Evolutionary conservation across 2,888 invertebrate species (phyloP).

Genomic region (Orthosia cruda): DNA sequence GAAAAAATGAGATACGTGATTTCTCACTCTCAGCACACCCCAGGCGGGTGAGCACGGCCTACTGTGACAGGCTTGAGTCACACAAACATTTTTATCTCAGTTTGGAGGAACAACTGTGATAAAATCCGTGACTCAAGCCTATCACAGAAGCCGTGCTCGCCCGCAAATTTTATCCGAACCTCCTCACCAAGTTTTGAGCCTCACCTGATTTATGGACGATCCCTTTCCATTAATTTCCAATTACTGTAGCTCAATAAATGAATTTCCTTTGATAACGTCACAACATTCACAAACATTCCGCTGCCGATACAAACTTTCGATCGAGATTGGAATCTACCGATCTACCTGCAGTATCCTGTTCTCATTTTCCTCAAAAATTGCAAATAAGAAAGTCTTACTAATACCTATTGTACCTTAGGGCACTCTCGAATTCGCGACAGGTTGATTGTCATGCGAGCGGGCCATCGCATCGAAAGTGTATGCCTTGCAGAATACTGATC

Average conservation of each 20-base stretch:
- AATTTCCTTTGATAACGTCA: neutral
- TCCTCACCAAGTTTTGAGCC: no score
- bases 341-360: conserved; percentile 15
- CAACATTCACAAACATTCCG: neutral
- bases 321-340: neutral
- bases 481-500: conserved; percentile 77
- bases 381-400: conserved; percentile 35
- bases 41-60: no score
- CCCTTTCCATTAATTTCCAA: neutral
- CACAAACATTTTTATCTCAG: no score
- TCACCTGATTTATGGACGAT: no score
- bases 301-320: neutral
- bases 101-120: no score
- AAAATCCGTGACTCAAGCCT: no score
- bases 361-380: conserved; percentile 37
- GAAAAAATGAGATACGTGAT: no score
- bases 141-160: no score
- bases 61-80: no score
- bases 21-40: no score
- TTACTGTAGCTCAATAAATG: neutral
- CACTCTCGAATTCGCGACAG: conserved; percentile 52
- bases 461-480: conserved; percentile 78
- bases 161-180: no score
- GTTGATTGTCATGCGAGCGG: conserved; percentile 67
- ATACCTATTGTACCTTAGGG: conserved; percentile 2